phyloP scores from a whole-genome alignment of 1,140 invertebrate genomes.

The Riptortus pedestris region DNA sequence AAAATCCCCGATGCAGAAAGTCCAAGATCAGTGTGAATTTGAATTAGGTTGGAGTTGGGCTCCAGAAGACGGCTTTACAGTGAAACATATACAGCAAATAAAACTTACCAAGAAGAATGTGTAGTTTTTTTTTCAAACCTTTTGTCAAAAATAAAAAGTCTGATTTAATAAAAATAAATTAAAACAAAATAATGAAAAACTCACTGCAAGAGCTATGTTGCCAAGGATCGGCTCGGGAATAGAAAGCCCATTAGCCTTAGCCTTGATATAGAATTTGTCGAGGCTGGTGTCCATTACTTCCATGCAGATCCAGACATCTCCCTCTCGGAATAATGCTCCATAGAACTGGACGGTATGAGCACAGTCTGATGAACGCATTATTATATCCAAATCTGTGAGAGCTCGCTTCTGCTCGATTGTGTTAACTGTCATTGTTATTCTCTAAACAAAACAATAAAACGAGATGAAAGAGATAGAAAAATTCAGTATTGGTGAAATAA shows the following conservation, averaged over 20 bases:
- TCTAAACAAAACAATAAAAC: conserved; percentile 44
- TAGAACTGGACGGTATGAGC: conserved; percentile 95
- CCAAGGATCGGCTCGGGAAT: conserved; percentile 93
- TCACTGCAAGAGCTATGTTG: conserved; percentile 84
- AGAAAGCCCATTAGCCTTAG: conserved; percentile 58
- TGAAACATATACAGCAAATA: too few relatives aligned
- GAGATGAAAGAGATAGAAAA: too few relatives aligned
- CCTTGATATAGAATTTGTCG: conserved; percentile 89
- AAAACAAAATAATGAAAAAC: too few relatives aligned
- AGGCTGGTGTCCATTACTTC: conserved; percentile 97
- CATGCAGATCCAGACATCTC: conserved; percentile 99
- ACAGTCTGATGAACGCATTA: conserved; percentile 89
- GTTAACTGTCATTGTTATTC: conserved; percentile 87
- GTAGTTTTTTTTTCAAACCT: too few relatives aligned
- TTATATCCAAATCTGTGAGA: conserved; percentile 93
- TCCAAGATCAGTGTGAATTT: too few relatives aligned
- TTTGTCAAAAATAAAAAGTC: too few relatives aligned
- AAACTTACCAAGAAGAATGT: too few relatives aligned
- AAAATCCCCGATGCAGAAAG: too few relatives aligned
- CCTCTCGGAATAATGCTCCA: conserved; percentile 89
- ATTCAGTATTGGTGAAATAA: neutral
- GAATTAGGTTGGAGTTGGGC: too few relatives aligned
- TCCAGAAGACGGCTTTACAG: too few relatives aligned
- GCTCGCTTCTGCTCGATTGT: conserved; percentile 86
- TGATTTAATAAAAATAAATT: too few relatives aligned